phyloP scores from a whole-genome alignment of 2,113 vertebrate species.

The Phocoena sinus region DNA sequence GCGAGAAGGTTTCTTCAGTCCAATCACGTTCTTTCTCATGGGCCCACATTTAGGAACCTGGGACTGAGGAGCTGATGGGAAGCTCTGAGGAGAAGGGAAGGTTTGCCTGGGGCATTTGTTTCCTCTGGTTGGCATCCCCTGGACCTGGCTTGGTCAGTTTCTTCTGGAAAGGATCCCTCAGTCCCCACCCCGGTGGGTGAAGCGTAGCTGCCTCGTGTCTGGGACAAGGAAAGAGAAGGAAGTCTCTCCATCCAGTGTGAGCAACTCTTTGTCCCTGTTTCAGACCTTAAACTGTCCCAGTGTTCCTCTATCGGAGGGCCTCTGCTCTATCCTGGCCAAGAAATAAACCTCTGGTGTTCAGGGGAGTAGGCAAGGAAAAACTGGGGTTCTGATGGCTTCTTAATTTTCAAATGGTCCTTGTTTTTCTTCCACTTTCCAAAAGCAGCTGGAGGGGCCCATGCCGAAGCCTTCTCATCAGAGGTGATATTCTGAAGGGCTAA shows the following conservation, averaged over 20 bases:
- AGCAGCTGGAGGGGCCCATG: neutral
- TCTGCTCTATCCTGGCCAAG: neutral
- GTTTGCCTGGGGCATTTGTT: no score
- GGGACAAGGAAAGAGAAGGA: neutral
- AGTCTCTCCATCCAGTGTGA: neutral
- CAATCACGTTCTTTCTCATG: neutral
- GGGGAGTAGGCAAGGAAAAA: no score
- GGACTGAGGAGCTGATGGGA: neutral
- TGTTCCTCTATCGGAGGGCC: no score
- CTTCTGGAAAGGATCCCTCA: neutral
- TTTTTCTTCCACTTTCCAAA: neutral
- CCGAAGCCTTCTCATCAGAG: neutral
- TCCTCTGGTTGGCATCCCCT: neutral
- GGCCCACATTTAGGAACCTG: neutral
- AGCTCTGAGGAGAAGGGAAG: neutral
- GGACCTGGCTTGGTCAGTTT: no score
- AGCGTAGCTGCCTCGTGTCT: accelerated
- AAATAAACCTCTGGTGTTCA: neutral
- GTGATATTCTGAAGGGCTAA: neutral
- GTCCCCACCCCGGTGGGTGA: neutral
- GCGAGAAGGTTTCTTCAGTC: neutral
- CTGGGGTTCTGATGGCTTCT: neutral
- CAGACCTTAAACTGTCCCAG: neutral
- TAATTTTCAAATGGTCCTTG: neutral
- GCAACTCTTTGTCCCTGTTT: neutral